A percentile compares a stretch with the other conserved stretches of the same genome.
Conservation (phyloP, 2,797 vertebrate genomes). For the Sebastes kiyomatsui region DNA sequence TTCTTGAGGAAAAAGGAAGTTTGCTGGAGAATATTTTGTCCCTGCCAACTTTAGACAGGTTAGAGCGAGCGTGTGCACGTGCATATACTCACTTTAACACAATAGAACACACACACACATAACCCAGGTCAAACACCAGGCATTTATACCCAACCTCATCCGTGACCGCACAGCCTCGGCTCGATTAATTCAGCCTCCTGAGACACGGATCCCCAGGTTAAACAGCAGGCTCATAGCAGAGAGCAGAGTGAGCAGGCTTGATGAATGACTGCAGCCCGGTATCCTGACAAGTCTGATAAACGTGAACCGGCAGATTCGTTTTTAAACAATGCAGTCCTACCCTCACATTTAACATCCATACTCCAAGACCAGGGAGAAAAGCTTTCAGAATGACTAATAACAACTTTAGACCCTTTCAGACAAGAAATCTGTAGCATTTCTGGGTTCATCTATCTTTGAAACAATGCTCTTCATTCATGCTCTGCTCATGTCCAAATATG, state of each 20-base stretch:
- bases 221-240: slow-evolving; percentile 57
- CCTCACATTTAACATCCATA: slow-evolving; percentile 64
- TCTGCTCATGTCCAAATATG: slow-evolving; percentile 22
- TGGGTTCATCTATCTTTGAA: slow-evolving; percentile 46
- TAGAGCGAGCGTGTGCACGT: slow-evolving; percentile 6
- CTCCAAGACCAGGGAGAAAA: slow-evolving; percentile 41
- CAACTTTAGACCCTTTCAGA: slow-evolving; percentile 44
- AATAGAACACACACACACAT: slow-evolving; percentile 26
- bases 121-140: slow-evolving; percentile 57
- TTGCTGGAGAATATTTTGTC: slow-evolving; percentile 65
- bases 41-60: slow-evolving; percentile 35
- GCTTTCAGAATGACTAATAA: slow-evolving; percentile 66
- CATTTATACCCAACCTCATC: slow-evolving; percentile 63
- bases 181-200: slow-evolving; percentile 71
- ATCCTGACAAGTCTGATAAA: slow-evolving; percentile 75
- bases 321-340: slow-evolving; percentile 71
- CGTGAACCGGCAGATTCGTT: slow-evolving; percentile 63
- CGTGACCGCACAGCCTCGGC: slow-evolving; percentile 56
- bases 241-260: slow-evolving; percentile 57
- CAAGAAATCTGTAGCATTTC: slow-evolving; percentile 46
- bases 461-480: slow-evolving; percentile 42
- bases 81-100: slow-evolving; percentile 21
- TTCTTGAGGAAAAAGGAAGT: slow-evolving; percentile 65
- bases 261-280: slow-evolving; percentile 64
- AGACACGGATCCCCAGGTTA: slow-evolving; percentile 71